Percentiles rank a stretch among this genome's conserved stretches.
phyloP scores from a whole-genome alignment of 2,113 vertebrate genomes.

The Neoarius graeffei region DNA sequence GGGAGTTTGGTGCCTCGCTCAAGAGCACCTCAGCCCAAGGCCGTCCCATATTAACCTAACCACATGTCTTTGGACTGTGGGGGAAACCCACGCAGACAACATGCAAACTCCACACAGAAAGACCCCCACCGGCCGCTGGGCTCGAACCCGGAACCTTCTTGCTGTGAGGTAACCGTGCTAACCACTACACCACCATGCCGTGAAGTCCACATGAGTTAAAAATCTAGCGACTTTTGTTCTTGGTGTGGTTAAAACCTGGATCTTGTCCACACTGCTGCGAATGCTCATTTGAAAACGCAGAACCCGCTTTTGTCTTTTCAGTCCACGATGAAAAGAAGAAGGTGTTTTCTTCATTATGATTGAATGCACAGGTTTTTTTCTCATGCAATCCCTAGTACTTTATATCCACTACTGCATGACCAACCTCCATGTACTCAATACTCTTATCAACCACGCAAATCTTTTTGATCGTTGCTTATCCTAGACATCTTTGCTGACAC shows the following conservation, averaged over 20 bases:
- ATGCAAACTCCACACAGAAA: no score
- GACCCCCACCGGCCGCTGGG: no score
- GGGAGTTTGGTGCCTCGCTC: no score
- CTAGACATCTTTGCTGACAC: not conserved
- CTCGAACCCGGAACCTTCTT: no score
- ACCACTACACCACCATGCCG: no score
- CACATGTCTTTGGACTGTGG: no score
- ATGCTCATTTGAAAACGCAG: not conserved
- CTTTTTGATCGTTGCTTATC: not conserved
- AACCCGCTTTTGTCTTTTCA: not conserved
- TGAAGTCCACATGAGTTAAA: not conserved
- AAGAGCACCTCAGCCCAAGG: no score
- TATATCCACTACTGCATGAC: not conserved
- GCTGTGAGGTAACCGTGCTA: no score
- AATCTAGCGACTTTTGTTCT: not conserved
- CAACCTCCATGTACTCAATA: not conserved
- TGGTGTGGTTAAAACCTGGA: not conserved
- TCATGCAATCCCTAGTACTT: not conserved
- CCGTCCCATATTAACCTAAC: no score
- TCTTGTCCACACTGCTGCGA: not conserved
- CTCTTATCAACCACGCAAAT: not conserved
- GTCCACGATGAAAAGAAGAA: not conserved
- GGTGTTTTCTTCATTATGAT: not conserved
- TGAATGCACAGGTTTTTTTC: not conserved
- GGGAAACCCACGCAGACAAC: no score